These are phyloP conservation scores for Buathra laborator DNA, from an alignment of 2,888 invertebrate genomes.

Conservation along the genomic window DNA sequence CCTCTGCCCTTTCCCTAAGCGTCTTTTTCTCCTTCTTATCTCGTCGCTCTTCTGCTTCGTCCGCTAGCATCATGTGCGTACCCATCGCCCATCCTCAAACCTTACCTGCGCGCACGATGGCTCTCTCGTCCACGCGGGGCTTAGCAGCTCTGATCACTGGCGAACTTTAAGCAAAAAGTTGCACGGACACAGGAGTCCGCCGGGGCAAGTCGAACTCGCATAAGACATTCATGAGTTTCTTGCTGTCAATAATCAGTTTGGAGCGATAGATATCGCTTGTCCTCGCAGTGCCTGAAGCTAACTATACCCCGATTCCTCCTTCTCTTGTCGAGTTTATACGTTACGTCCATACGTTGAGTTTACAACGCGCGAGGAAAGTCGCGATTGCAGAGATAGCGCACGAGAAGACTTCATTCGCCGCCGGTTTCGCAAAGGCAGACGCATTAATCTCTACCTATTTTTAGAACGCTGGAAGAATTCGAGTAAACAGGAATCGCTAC, in stretches of 20 bases:
- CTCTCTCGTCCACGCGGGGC: background rate
- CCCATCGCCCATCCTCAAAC: slow-evolving; percentile 22
- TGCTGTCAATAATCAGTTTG: slow-evolving; percentile 76
- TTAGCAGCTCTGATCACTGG: slow-evolving; percentile 52
- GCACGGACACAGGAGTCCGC: slow-evolving; percentile 28
- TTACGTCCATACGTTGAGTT: background rate
- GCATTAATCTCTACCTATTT: slow-evolving; percentile 16
- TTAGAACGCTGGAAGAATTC: background rate
- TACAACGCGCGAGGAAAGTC: slow-evolving; percentile 46
- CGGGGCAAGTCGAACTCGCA: slow-evolving; percentile 58
- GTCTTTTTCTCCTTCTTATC: slow-evolving; percentile 49
- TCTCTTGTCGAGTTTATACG: slow-evolving; percentile 17
- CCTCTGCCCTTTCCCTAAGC: slow-evolving; percentile 13
- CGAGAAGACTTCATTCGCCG: slow-evolving; percentile 62
- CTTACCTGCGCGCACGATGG: background rate
- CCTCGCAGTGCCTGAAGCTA: slow-evolving; percentile 58
- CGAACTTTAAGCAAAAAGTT: slow-evolving; percentile 64
- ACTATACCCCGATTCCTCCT: slow-evolving; percentile 52
- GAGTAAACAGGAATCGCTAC: too few relatives aligned
- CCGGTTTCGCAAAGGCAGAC: background rate
- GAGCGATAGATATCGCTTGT: slow-evolving; percentile 72
- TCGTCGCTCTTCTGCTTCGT: slow-evolving; percentile 43
- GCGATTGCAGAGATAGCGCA: slow-evolving; percentile 67
- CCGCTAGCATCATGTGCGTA: slow-evolving; percentile 43
- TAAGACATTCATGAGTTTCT: slow-evolving; percentile 79